Base-by-base conservation (phyloP, 2,113 vertebrate species). In the Harpagus bidentatus region DNA sequence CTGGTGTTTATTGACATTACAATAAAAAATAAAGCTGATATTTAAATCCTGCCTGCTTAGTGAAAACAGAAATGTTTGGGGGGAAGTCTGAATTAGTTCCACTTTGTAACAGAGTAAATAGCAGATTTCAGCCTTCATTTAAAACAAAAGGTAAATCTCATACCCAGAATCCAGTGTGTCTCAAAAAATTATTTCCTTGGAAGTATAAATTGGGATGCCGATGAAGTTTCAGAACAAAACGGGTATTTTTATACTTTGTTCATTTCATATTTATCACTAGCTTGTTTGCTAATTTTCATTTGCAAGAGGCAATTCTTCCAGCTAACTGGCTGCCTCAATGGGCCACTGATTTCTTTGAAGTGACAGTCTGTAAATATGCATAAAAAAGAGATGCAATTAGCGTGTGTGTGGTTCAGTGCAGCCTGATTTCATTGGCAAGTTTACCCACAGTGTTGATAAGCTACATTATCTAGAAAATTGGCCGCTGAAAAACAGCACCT, bases 381-480 rank as follows among this genome's bases (percentile, higher is more conserved):
- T 99, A 99, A 99, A 99, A 99, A 99, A 99, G 98, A 98, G 99
- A 99, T 99, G 99, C 99, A 99, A 99, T 99, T 99, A 99, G 99
- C 97, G 98, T 96, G 98, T 98, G 98, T 98, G 98, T 99, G 99
- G 99, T 99, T 99, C 99, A 99, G 98, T 99, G 99, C 98, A 98
- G 99, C 98, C 99, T 98, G 99, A 99, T 99, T 99, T 99, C 99
- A 99, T 99, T 99, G 99, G 99, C 99, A 99, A 99, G 99, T 99
- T 99, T 99, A 99, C 99, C 98, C 98, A 99, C 99, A 98, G 98
- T 98, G 98, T 99, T 99, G 99, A 99, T 99, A 99, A 99, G 99
- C 99, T 98, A 99, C 99, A 99, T 99, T 99, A 99, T 99, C 99
- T 99, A 98, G 99, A 99, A 99, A 99, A 99, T 99, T 99, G 99